Evolutionary conservation across 2,888 invertebrate genomes (phyloP), one percentile per base, ranked within the genome.

Genomic region (Tyria jacobaeae): DNA sequence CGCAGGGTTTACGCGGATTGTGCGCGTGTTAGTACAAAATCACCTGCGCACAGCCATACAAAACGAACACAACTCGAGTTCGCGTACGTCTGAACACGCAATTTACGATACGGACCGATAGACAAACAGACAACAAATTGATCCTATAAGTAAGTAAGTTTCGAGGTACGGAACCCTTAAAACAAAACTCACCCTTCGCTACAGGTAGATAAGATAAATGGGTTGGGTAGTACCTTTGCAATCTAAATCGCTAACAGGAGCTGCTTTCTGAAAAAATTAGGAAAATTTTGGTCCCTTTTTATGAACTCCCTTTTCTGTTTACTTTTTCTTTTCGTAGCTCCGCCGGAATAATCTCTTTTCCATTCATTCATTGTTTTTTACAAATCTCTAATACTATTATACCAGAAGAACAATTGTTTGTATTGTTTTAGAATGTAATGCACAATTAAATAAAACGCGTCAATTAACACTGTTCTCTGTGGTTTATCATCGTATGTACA

Each of bases 241-340:
- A 49, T 15, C 15, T 27, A 31, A 49, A 49, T 49, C 49, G 31
- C 31, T 27, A 27, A 31, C 57, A 63, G 67, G 61, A 63, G 60
- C 64, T 67, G 60, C 60, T 64, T 59, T 62, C 64, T 64, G 64
- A 62, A 64, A 67, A 64, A 68, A 65, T 68, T 39, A 60, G 57
- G 68, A 68, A 65, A 68, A 65, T 62, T 68, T 65, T 62, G 68
- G 65, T 61, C 65, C 65, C 62, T 62, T 68, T 66, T 68, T 65
- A 58, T 69, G 66, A 41, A n/a, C n/a, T 66, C 66, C 62, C 70
- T 70, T 70, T 70, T 66, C 70, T 67, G 66, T 66, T 66, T 64
- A 70, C 51, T 70, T 70, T 70, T 70, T 70, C 70, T 70, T 70
- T 66, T 64, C 64, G 53, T 58, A 67, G 66, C 63, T 37, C 66